Evolutionary conservation across 2,888 invertebrate species (phyloP).

Genomic region (Subacronicta megacephala): DNA sequence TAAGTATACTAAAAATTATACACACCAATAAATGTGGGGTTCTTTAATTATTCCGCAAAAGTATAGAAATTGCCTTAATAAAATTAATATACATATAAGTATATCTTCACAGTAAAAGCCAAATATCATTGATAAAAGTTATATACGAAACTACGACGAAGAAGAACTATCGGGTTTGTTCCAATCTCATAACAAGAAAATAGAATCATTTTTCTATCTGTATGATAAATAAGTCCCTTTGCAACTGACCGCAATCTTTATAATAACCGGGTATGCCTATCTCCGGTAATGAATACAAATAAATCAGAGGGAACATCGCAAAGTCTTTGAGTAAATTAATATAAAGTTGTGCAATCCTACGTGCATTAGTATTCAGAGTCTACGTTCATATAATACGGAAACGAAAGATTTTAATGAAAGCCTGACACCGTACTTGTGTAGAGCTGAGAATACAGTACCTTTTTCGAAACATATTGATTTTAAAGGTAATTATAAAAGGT

Average conservation of each 20-base stretch:
- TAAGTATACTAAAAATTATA: too few species aligned
- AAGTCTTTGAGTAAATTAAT: slow-evolving; percentile 87
- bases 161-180: slow-evolving; percentile 23
- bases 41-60: too few species aligned
- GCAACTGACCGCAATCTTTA: slow-evolving; percentile 65
- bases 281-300: slow-evolving; percentile 81
- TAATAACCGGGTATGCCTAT: slow-evolving; percentile 59
- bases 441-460: slow-evolving; percentile 61
- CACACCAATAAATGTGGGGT: background rate
- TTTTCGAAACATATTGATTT: too few species aligned
- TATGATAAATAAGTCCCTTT: slow-evolving; percentile 67
- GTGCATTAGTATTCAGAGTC: slow-evolving; percentile 85
- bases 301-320: slow-evolving; percentile 78
- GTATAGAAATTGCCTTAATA: too few species aligned
- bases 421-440: slow-evolving; percentile 65
- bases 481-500: too few species aligned
- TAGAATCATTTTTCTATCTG: slow-evolving; percentile 65
- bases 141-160: slow-evolving; percentile 7
- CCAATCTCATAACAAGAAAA: slow-evolving; percentile 39
- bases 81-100: too few species aligned
- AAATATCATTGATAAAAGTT: background rate
- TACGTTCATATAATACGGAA: slow-evolving; percentile 82
- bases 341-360: slow-evolving; percentile 86
- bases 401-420: slow-evolving; percentile 88
- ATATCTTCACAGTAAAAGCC: too few species aligned